Evolutionary conservation across 2,113 vertebrate species (phyloP).

Genomic region (Furnarius figulus): DNA sequence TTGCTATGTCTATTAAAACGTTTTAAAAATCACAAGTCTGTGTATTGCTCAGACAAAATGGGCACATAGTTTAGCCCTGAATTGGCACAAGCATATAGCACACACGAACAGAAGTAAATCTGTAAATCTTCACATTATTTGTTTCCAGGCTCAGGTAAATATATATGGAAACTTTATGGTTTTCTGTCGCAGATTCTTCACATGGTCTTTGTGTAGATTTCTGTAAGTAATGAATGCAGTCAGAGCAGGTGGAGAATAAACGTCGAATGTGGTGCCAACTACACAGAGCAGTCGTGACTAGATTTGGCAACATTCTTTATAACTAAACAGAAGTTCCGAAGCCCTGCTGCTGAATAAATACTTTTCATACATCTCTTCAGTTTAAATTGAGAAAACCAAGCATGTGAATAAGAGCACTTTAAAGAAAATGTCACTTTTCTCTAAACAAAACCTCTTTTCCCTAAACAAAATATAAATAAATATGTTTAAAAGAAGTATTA

Average conservation of each 20-base stretch:
- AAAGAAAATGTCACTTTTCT: background rate
- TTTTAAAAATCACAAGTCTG: background rate
- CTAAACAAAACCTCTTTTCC: background rate
- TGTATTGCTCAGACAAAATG: background rate
- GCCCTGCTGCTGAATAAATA: background rate
- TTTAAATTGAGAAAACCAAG: background rate
- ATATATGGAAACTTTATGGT: background rate
- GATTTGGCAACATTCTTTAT: background rate
- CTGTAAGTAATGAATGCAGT: background rate
- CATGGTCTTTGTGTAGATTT: background rate
- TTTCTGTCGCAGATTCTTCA: background rate
- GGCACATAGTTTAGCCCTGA: background rate
- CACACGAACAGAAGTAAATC: background rate
- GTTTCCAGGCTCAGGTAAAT: background rate
- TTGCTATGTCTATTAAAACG: background rate
- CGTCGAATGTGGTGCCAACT: background rate
- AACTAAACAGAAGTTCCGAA: background rate
- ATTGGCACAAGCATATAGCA: background rate
- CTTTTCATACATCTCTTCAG: background rate
- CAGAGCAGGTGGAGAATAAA: background rate
- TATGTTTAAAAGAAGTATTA: background rate
- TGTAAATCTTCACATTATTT: background rate
- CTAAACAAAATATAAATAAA: background rate
- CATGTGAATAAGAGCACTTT: background rate
- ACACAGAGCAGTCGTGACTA: background rate